phyloP scores from a whole-genome alignment of 64 coral and sea anemone genomes.

The Astreopora myriophthalma region DNA sequence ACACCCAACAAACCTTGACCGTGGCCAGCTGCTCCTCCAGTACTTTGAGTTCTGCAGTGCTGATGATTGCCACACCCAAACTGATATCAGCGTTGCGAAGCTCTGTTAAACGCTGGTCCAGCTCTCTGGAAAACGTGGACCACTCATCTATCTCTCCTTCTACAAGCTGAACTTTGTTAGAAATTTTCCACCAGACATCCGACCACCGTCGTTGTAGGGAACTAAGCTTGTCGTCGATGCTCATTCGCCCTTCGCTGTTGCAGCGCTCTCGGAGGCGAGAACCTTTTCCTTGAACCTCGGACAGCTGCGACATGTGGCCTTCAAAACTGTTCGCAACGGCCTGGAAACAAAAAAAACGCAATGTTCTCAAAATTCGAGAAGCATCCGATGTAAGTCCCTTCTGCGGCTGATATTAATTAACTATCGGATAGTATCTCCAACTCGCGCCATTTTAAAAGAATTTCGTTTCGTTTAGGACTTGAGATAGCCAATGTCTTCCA shows the following conservation, averaged over 20 bases:
- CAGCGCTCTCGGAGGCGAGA: conserved; percentile 70
- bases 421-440: no score
- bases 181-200: conserved; percentile 72
- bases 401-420: no score
- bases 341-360: neutral
- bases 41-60: conserved; percentile 72
- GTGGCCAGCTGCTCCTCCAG: conserved; percentile 70
- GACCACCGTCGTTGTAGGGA: conserved; percentile 70
- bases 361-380: neutral
- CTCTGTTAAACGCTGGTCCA: conserved; percentile 80
- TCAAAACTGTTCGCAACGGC: conserved; percentile 92
- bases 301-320: conserved; percentile 68
- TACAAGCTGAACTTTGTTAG: conserved; percentile 53
- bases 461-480: no score
- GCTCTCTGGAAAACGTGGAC: conserved; percentile 37
- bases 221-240: conserved; percentile 69
- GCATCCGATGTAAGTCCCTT: neutral
- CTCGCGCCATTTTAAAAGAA: no score
- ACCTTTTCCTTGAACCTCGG: conserved; percentile 60
- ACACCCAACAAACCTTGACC: conserved; percentile 68
- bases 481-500: no score
- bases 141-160: conserved; percentile 76
- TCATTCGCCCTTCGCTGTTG: conserved; percentile 71
- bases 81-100: conserved; percentile 82
- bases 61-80: conserved; percentile 69